phyloP scores from a whole-genome alignment of 2,797 vertebrate genomes.

The Botia kubotai region DNA sequence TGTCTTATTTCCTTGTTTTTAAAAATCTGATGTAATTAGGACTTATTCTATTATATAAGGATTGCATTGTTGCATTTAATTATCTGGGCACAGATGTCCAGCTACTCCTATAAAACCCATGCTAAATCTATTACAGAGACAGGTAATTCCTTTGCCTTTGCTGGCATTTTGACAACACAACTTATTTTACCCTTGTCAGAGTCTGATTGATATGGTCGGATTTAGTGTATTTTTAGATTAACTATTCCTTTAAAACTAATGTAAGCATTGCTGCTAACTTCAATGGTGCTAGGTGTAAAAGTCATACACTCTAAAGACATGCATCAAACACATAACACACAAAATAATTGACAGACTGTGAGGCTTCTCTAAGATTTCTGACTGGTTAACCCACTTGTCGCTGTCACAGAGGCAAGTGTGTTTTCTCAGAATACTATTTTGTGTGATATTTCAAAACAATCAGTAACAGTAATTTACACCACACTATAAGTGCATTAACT shows the following conservation, averaged over 20 bases:
- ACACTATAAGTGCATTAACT: neutral
- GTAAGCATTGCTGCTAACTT: too few species aligned
- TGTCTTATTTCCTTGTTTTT: neutral
- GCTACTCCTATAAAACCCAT: neutral
- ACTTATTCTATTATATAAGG: neutral
- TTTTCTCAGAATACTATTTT: neutral
- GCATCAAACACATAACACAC: neutral
- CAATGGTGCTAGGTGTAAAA: too few species aligned
- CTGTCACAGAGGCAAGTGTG: neutral
- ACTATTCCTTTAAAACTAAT: too few species aligned
- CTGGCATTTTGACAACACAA: neutral
- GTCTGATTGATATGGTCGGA: neutral
- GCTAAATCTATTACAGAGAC: neutral
- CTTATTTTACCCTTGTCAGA: neutral
- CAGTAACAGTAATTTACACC: neutral
- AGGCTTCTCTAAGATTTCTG: neutral
- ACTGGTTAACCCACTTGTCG: neutral
- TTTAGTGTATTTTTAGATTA: too few species aligned
- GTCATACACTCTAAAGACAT: too few species aligned
- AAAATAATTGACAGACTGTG: neutral
- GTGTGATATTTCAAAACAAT: neutral
- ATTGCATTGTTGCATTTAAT: neutral
- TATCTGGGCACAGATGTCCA: neutral
- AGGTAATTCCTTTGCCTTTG: neutral
- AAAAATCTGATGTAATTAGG: neutral